A percentile compares a stretch with the other conserved stretches of the same genome.
These are phyloP conservation scores for Glyphotaelius pellucidus DNA, from an alignment of 2,888 invertebrate genomes.

Conservation along the genomic window DNA sequence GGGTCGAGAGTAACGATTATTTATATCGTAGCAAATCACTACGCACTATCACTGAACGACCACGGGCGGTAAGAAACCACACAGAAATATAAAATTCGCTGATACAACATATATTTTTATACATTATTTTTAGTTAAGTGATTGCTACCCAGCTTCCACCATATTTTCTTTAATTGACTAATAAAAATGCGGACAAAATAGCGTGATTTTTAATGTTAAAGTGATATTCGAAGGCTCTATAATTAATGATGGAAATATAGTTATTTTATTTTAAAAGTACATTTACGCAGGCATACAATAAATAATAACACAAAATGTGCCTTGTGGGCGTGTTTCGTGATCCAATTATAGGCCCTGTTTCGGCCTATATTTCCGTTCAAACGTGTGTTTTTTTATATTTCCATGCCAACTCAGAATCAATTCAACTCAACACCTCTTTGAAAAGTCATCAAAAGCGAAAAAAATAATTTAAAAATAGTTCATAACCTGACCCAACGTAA, in stretches of 20 bases:
- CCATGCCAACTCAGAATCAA: too few relatives aligned
- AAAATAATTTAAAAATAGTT: too few relatives aligned
- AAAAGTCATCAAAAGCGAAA: too few relatives aligned
- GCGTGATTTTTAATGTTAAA: neutral
- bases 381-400: too few relatives aligned
- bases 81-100: neutral
- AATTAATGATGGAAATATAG: neutral
- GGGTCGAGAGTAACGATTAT: neutral
- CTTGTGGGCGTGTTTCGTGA: too few relatives aligned
- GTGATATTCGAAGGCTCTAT: neutral
- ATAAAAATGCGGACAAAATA: neutral
- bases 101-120: neutral
- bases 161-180: neutral
- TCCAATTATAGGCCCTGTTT: too few relatives aligned
- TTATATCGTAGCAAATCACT: conserved; percentile 11
- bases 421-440: too few relatives aligned
- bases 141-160: neutral
- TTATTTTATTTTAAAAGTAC: too few relatives aligned
- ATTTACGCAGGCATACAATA: too few relatives aligned
- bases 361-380: too few relatives aligned
- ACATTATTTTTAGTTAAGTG: neutral
- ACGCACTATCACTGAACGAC: neutral
- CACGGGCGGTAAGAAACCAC: neutral
- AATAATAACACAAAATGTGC: too few relatives aligned
- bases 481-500: too few relatives aligned